Evolutionary conservation across 2,888 invertebrate species (phyloP).

Genomic region (Acronicta leporina): DNA sequence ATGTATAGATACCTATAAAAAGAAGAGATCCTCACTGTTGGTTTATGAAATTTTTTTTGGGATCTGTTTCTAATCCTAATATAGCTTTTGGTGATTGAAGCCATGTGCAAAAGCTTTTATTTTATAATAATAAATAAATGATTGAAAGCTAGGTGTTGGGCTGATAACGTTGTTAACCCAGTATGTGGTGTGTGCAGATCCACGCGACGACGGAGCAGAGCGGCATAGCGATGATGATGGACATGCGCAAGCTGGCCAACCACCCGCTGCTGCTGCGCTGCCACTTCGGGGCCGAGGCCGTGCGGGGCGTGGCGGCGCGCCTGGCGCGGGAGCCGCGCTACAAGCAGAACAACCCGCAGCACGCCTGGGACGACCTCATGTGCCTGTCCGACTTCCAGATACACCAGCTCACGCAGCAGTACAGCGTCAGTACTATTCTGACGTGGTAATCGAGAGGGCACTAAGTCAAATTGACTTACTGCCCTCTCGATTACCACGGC

Average conservation of each 20-base stretch:
- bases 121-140: too few relatives aligned
- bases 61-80: too few relatives aligned
- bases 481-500: too few relatives aligned
- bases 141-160: too few relatives aligned
- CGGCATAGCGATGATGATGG: constrained; percentile 96
- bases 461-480: too few relatives aligned
- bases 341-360: constrained; percentile 93
- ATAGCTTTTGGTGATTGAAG: too few relatives aligned
- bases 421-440: constrained; percentile 85
- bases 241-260: constrained; percentile 97
- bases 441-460: too few relatives aligned
- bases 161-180: too few relatives aligned
- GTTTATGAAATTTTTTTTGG: too few relatives aligned
- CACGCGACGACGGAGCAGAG: constrained; percentile 89
- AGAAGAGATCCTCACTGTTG: too few relatives aligned
- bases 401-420: constrained; percentile 92
- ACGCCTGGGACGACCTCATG: constrained; percentile 95
- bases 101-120: too few relatives aligned
- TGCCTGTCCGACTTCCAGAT: constrained; percentile 98
- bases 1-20: too few relatives aligned
- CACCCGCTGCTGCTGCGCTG: constrained; percentile 96
- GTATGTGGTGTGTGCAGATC: constrained; percentile 66
- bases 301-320: constrained; percentile 91
- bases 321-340: constrained; percentile 91
- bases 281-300: constrained; percentile 91